Base-by-base conservation (phyloP, 2,113 vertebrate species). In the Vulpes ferrilata region DNA sequence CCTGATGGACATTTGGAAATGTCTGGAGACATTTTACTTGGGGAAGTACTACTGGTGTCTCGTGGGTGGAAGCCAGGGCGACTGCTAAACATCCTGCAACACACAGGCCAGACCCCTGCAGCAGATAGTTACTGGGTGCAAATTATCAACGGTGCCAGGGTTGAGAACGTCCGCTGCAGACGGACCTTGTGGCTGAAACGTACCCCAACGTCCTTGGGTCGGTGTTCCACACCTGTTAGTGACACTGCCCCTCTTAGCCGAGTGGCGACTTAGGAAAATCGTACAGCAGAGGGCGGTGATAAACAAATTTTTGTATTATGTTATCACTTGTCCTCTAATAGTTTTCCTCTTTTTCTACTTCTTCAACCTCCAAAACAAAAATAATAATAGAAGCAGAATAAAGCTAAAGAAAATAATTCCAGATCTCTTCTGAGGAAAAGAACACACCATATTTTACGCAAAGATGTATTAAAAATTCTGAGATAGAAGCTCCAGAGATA, bases 241-340 rank as follows among this genome's bases (percentile, higher is more conserved):
- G 65, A 23, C 35, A 30, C 9, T 64, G 15, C 20, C 60, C 74
- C 71, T 59, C 69, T 80, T 87, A 96, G 57, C 62, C 57, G 64
- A 83, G 48, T 4, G 71, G n/a, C 83, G 62, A 35, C 57, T 79
- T 57, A 55, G 79, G 88, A 83, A 88, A 91, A 76, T 11, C 0
- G 22, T 91, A 93, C 65, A 86, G 84, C 38, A 79, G 84, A 96
- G 95, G 90, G 78, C 88, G 95, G 88, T 81, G 71, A 64, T 48
- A 94, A 93, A 48, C 92, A 93, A 59, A 84, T 35, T 32, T 93
- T 79, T 88, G 73, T 76, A 12, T 57, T 86, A 19, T 7, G 53
- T 65, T 64, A 76, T 60, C 57, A 85, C 30, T 87, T 74, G 30
- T 76, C 38, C 19, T 84, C 65, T 30, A 74, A 69, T 32, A 17